Evolutionary conservation across 35 echinoderm and acorn worm genomes (phyloP), one percentile per base, ranked within the genome.

Genomic region (Stichopus chloronotus): DNA sequence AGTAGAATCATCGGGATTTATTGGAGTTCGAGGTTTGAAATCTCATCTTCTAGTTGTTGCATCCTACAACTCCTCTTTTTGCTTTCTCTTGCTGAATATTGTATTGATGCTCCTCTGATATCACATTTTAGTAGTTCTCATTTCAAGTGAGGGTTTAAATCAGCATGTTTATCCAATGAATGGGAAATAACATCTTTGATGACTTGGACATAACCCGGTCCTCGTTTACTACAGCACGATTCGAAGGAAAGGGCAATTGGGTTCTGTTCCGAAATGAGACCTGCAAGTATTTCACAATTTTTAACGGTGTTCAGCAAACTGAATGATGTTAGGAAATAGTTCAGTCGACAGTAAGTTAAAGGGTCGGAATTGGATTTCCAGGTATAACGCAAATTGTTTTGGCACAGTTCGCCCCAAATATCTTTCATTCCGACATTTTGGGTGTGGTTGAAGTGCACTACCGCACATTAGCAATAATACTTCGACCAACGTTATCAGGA

Each of bases 381-480:
- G 52, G 79, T 83, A 83, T 83, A 83, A 11, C 43, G 43, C 4
- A 83, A 83, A 25, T 83, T 83, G 52, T 83, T 83, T 7, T 83
- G 21, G 24, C 52, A 52, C 79, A 83, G 30, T 83, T 83, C 79
- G 0, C 79, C 43, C 79, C 79, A 83, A 56, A 83, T 83, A 52
- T 83, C 79, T 83, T 83, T 83, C 79, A 83, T 83, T 83, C 78
- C 25, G 78, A 81, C 79, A 83, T 25, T 83, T 83, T 53, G 79
- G 79, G 78, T 83, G 79, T 83, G 79, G 79, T 54, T 83, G 79
- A 83, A 54, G 53, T 81, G 3, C 79, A 83, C 79, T 83, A 83
- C 30, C 79, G 30, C n/a, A 76, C 71, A 76, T 68, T 68, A 68
- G 63, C 63, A 68, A 68, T 68, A 68, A 68, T 68, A 68, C 63